A percentile compares a stretch with the other conserved stretches of the same genome.
Evolutionary conservation across 2,113 vertebrate genomes (phyloP).

Genomic region (Zapornia atra): DNA sequence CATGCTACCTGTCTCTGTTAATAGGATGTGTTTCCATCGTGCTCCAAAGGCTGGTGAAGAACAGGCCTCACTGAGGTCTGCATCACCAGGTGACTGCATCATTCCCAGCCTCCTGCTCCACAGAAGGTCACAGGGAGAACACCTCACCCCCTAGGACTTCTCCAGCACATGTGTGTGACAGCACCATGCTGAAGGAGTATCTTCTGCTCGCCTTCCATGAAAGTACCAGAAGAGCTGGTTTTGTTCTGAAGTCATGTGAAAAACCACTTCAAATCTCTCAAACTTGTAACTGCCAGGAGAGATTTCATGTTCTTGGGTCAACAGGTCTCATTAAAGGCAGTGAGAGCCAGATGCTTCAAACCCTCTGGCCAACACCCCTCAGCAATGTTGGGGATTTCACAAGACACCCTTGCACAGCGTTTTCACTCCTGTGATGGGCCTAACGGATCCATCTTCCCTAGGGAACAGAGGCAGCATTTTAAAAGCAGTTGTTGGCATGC

Average conservation of each 20-base stretch:
- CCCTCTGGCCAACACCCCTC: not conserved
- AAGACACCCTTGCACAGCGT: not conserved
- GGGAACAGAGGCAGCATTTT: not conserved
- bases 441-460: not conserved
- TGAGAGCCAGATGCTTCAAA: not conserved
- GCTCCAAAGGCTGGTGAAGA: not conserved
- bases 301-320: not conserved
- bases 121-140: not conserved
- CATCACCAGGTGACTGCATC: not conserved
- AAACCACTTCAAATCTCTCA: not conserved
- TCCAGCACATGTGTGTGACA: not conserved
- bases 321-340: not conserved
- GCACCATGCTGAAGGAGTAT: not conserved
- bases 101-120: not conserved
- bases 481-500: not conserved
- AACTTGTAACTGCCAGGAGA: not conserved
- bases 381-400: not conserved
- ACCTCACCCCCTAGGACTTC: not conserved
- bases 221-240: not conserved
- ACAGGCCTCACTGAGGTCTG: not conserved
- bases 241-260: not conserved
- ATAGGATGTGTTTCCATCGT: fast-evolving
- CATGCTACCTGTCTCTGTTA: not conserved
- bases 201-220: not conserved
- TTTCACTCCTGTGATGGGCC: not conserved